A percentile compares a stretch with the other conserved stretches of the same genome.
phyloP scores from a whole-genome alignment of 2,113 vertebrate species.

The Amazona guildingii region DNA sequence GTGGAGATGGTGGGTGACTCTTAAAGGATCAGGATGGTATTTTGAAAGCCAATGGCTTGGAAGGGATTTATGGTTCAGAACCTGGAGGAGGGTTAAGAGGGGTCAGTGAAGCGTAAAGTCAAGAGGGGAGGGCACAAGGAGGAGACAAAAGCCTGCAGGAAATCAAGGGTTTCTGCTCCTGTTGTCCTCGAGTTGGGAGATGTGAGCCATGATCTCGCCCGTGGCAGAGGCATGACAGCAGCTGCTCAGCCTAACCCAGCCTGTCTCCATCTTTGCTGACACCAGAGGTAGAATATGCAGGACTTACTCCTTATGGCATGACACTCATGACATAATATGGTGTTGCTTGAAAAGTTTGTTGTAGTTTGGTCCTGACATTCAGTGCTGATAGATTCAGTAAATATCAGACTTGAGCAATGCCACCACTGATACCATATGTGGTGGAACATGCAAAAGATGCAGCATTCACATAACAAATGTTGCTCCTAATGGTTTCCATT shows the following conservation, averaged over 20 bases:
- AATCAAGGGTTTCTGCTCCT: background rate
- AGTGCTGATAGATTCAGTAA: background rate
- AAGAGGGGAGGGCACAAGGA: background rate
- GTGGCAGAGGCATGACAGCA: background rate
- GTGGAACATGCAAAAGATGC: background rate
- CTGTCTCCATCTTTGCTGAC: background rate
- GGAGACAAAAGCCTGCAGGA: background rate
- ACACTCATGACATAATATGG: background rate
- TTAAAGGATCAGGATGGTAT: background rate
- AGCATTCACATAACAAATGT: background rate
- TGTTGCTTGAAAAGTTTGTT: background rate
- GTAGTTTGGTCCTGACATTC: background rate
- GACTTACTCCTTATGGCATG: background rate
- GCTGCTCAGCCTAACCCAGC: background rate
- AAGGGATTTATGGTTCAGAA: background rate
- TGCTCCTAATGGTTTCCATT: background rate
- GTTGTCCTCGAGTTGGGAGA: background rate
- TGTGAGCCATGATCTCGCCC: background rate
- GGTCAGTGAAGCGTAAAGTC: background rate
- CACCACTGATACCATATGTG: background rate
- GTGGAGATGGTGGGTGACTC: background rate
- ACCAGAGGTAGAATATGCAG: background rate
- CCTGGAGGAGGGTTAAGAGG: background rate
- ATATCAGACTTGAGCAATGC: background rate
- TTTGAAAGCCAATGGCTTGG: background rate